Evolutionary conservation across 2,797 vertebrate species (phyloP).

Genomic region (Karalla daura): DNA sequence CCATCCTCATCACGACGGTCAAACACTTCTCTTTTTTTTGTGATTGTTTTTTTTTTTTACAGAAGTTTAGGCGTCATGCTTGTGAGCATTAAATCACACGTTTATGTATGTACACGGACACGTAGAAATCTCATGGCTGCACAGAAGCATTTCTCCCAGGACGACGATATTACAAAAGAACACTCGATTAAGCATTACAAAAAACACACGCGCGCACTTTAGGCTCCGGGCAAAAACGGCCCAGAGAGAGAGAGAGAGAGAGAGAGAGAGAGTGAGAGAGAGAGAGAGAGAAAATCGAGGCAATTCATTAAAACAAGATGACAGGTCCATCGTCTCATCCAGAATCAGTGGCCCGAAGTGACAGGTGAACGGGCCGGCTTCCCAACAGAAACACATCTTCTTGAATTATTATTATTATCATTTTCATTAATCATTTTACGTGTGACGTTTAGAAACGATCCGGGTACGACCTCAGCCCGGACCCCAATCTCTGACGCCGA

Average conservation of each 20-base stretch:
- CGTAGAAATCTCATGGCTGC: slow-evolving; percentile 65
- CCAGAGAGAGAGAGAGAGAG: slow-evolving; percentile 58
- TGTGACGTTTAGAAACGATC: slow-evolving; percentile 30
- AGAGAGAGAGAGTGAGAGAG: slow-evolving; percentile 60
- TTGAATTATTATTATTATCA: not conserved
- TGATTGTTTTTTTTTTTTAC: too few species aligned
- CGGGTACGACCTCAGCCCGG: slow-evolving; percentile 30
- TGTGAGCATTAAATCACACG: slow-evolving; percentile 52
- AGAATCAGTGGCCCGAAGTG: slow-evolving; percentile 24
- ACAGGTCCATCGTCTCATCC: slow-evolving; percentile 50
- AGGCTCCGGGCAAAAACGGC: slow-evolving; percentile 57
- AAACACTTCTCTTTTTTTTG: too few species aligned
- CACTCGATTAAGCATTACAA: slow-evolving; percentile 70
- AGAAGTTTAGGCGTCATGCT: slow-evolving; percentile 69
- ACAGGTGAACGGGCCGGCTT: slow-evolving; percentile 5
- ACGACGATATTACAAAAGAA: slow-evolving; percentile 69
- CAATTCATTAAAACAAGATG: slow-evolving; percentile 54
- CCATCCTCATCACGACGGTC: slow-evolving; percentile 10
- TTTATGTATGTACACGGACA: slow-evolving; percentile 53
- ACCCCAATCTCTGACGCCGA: slow-evolving; percentile 1
- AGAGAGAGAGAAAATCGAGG: slow-evolving; percentile 62
- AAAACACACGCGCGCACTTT: slow-evolving; percentile 67
- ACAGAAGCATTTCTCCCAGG: slow-evolving; percentile 62
- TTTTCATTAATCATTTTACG: slow-evolving; percentile 12
- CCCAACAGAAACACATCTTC: too few species aligned